Evolutionary conservation across 2,797 vertebrate genomes (phyloP), one percentile per base, ranked within the genome.

Genomic region (Mormyrops boulengeri): DNA sequence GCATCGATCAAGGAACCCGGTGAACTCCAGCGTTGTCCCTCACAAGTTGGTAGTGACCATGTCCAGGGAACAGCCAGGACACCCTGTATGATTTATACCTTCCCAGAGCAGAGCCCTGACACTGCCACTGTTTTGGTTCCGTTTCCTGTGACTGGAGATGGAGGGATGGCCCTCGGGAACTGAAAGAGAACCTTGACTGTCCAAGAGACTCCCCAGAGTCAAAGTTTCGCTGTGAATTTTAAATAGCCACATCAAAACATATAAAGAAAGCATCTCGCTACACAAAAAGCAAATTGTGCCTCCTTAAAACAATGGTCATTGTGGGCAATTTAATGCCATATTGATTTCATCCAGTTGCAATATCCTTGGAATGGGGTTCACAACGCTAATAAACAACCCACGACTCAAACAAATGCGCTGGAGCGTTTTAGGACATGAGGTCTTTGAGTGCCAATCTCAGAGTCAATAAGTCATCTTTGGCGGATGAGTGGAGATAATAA

Each of bases 391-490:
- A 87, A 57, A 44, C 86, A 87, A 34, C 30, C 14, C 86, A 87
- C 11, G 34, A 53, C 30, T 60, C 53, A 55, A 41, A 60, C 53
- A 60, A 41, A 44, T 57, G 53, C 34, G 9, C 34, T 17, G 34
- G 53, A 60, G 34, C 52, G n/a, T 57, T 87, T 60, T 41, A 53
- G 30, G 86, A 30, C 85, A 50, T 12, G 26, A 34, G 85, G 50
- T 87, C 26, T 50, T 87, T 38, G 30, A 87, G 50, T 55, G 22
- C 50, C 85, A 87, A 38, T 55, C 85, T 87, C 26, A 41, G 17
- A 55, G 30, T 87, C 52, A 57, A 87, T 60, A 57, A 60, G 85
- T 41, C 86, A 57, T 87, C 86, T 87, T 87, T n/a, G 86, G 2
- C 14, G 19, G 34, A 60, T 34, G 52, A 9, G 34, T 41, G 19